Percentiles rank a stretch among this genome's conserved stretches.
Conservation (phyloP, 2,113 vertebrate genomes). For the Cichladusa arquata region DNA sequence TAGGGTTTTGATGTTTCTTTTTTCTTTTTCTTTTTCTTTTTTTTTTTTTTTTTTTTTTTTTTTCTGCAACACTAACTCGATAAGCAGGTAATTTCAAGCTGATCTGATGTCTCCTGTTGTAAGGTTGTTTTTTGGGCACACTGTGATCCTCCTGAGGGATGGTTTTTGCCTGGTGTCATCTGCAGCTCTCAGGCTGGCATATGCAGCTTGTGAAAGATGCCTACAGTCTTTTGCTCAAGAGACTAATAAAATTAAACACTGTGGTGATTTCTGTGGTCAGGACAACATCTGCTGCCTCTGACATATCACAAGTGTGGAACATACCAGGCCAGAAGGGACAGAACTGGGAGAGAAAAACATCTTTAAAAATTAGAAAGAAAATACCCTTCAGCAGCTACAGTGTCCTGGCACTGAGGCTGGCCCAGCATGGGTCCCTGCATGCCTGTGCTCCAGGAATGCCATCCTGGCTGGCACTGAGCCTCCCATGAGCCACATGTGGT, state of each 20-base stretch:
- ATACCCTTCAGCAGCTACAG: neutral
- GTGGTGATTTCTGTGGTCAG: neutral
- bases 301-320: neutral
- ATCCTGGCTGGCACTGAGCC: neutral
- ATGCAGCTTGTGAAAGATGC: neutral
- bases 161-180: neutral
- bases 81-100: neutral
- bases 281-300: slow-evolving; percentile 23
- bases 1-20: neutral
- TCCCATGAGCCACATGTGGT: rapidly evolving
- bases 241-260: neutral
- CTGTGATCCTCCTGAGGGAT: neutral
- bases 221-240: neutral
- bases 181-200: neutral
- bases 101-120: neutral
- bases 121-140: neutral
- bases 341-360: neutral
- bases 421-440: rapidly evolving
- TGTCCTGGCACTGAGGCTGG: rapidly evolving
- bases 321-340: neutral
- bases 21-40: neutral
- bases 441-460: neutral
- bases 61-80: neutral
- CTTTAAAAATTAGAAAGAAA: neutral
- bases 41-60: neutral